A percentile compares a stretch with the other conserved stretches of the same genome.
Conservation (phyloP, 92 coral and sea anemone genomes). For the Phenganax marumi region DNA sequence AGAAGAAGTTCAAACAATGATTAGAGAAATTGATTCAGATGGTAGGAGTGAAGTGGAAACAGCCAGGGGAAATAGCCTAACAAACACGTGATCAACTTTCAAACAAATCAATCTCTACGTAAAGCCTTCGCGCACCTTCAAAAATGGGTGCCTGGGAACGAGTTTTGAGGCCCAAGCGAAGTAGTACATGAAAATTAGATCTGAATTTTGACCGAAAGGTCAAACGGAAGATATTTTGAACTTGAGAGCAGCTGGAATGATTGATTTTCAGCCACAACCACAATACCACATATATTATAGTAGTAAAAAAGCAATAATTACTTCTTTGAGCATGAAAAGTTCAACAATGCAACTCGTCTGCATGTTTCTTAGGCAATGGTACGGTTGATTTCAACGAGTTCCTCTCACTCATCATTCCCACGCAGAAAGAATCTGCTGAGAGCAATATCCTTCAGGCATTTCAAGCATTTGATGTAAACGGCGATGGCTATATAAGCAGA, state of each 20-base stretch:
- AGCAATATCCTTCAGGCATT: constrained; percentile 13
- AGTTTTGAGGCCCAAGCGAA: no score
- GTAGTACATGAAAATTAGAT: no score
- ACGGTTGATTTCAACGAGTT: constrained; percentile 39
- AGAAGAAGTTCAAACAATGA: constrained; percentile 82
- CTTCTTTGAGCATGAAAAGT: not conserved
- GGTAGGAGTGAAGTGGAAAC: constrained; percentile 53
- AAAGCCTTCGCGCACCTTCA: no score
- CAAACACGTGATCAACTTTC: not conserved
- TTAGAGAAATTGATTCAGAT: constrained; percentile 81
- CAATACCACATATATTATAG: no score
- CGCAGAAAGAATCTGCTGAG: not conserved
- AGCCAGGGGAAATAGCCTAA: not conserved
- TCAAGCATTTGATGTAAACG: constrained; percentile 30
- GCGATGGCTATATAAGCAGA: constrained; percentile 35
- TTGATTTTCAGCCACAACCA: no score
- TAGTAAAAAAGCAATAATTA: no score
- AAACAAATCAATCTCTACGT: no score
- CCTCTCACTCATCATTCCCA: constrained; percentile 42
- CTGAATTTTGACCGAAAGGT: no score
- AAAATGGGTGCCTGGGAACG: no score
- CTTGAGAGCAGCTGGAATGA: no score
- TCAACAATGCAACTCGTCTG: not conserved
- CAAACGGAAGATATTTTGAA: no score
- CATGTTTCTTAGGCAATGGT: constrained; percentile 23